Conservation (phyloP, 23 tunicate genomes). For the Clavelina lepadiformis region DNA sequence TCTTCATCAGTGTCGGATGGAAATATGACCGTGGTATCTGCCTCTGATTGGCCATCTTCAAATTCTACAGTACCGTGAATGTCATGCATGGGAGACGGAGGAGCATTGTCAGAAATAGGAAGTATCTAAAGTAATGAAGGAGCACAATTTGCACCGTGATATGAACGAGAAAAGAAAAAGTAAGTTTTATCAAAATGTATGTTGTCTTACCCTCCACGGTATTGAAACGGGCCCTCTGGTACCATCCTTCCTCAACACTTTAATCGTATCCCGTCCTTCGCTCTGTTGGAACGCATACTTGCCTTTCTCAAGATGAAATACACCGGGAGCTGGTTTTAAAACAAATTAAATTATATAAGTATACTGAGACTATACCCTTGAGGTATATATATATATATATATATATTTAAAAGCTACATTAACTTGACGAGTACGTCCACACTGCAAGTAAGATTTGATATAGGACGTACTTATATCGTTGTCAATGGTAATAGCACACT, state of each 20-base stretch:
- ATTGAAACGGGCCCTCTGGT: constrained; percentile 66
- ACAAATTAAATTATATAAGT: too few relatives aligned
- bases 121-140: constrained; percentile 28
- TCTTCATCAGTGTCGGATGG: constrained; percentile 81
- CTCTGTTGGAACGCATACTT: constrained; percentile 73
- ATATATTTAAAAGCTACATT: neutral
- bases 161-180: too few relatives aligned
- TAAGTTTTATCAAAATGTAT: too few relatives aligned
- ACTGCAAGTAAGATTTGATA: neutral
- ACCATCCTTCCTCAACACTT: constrained; percentile 58
- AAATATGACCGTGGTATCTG: constrained; percentile 60
- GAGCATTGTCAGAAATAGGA: constrained; percentile 27
- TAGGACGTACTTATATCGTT: constrained; percentile 70
- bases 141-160: too few relatives aligned
- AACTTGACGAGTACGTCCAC: neutral
- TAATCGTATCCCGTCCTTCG: constrained; percentile 39
- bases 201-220: constrained; percentile 74
- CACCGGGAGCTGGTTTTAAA: constrained; percentile 75
- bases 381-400: neutral
- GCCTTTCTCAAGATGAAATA: constrained; percentile 38
- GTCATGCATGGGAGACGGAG: constrained; percentile 58
- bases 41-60: constrained; percentile 61
- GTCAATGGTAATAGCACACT: constrained; percentile 44
- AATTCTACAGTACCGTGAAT: constrained; percentile 87
- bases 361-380: too few relatives aligned